Evolutionary conservation across 2,888 invertebrate species (phyloP), one percentile per base, ranked within the genome.

Genomic region (Brachypterus glaber): DNA sequence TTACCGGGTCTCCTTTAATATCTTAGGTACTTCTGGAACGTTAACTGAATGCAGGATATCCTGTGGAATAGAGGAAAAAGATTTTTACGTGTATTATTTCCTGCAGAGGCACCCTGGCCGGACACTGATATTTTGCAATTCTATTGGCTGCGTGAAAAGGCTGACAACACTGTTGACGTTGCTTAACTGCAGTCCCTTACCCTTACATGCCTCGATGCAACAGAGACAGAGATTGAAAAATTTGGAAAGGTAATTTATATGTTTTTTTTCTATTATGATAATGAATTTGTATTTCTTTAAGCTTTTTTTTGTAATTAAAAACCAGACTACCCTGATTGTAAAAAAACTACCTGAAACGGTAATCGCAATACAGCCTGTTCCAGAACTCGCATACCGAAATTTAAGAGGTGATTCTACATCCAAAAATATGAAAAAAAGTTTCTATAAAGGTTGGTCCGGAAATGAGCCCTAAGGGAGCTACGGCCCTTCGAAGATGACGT

Each of bases 141-240:
- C 84, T 33, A 95, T 98, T 37, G 91, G 92, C 43, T 90, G 92
- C 61, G 90, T 96, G 0, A 81, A 84, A 52, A 73, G 96, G 40
- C 62, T 85, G 48, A 71, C 80, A 0, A 80, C 79, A 32, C 62
- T 86, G 24, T 74, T 87, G 33, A 71, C 72, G 0, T 61, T 85
- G 44, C 68, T 90, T 9, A 72, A 81, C 39, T 84, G 83, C 47
- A 70, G 73, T 35, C 83, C 89, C 0, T 64, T 88, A 30, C 82
- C 88, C 0, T 63, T 95, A 1, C 88, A 90, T 61, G 87, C 89
- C 0, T 80, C 76, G 45, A 95, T 98, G 96, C 84, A 85, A 43
- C 98, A 99, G 61, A 76, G 87, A 43, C 93, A 95, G 56, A 70
- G 98, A 11, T 67, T 98, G 24, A 91, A 89, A 62, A 97, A 93